Conservation (phyloP, 2,113 vertebrate genomes). For the Toxostoma redivivum region DNA sequence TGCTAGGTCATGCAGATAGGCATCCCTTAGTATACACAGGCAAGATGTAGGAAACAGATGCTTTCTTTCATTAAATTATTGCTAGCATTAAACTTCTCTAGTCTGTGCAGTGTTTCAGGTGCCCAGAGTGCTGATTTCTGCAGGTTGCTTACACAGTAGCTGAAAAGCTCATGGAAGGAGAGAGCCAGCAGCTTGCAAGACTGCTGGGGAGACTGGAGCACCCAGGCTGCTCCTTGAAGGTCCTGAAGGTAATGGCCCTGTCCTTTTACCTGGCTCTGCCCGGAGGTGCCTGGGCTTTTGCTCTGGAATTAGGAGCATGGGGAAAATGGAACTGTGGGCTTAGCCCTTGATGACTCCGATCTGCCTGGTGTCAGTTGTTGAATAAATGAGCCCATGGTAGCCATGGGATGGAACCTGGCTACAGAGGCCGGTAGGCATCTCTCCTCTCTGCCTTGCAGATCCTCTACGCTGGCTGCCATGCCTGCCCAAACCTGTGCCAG, state of each 20-base stretch:
- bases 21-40: rapidly evolving
- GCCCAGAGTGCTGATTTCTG: neutral
- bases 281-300: neutral
- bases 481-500: conserved; percentile 52
- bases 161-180: conserved; percentile 51
- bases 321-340: neutral
- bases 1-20: neutral
- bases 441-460: conserved; percentile 44
- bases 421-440: neutral
- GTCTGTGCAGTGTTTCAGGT: neutral
- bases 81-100: neutral
- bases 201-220: conserved; percentile 57
- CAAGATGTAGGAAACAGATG: neutral
- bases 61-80: neutral
- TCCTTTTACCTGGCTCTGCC: neutral
- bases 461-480: conserved; percentile 71
- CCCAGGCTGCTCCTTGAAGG: conserved; percentile 41
- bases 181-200: conserved; percentile 24
- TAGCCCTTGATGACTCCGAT: neutral
- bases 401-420: neutral
- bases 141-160: conserved; percentile 63
- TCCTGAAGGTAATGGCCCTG: conserved; percentile 69
- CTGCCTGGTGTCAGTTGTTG: neutral
- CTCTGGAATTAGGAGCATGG: neutral
- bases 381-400: neutral